Conservation (phyloP, 1,140 invertebrate species). For the Brachionus plicatilis region DNA sequence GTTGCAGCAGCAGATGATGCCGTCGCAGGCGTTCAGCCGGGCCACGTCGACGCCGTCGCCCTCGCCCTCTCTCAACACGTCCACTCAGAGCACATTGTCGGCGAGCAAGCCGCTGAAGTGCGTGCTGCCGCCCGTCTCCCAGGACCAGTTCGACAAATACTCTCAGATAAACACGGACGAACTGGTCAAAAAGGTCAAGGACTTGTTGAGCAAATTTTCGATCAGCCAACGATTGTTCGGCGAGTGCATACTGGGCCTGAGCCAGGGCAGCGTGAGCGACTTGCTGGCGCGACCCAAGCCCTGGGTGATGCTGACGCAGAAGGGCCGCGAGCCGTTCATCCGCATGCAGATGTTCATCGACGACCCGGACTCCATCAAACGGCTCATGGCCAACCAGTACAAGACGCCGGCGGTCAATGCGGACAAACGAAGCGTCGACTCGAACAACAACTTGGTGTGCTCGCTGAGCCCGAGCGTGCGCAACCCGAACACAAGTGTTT, state of each 20-base stretch:
- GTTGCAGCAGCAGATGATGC: background rate
- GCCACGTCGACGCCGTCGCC: conserved; percentile 2
- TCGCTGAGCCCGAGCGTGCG: background rate
- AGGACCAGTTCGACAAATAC: conserved; percentile 94
- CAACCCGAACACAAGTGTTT: background rate
- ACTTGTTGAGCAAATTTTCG: conserved; percentile 92
- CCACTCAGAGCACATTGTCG: background rate
- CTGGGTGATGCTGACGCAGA: conserved; percentile 94
- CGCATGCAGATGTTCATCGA: conserved; percentile 96
- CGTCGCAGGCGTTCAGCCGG: background rate
- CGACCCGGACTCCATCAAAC: conserved; percentile 57
- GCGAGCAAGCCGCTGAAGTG: background rate
- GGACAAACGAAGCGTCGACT: background rate
- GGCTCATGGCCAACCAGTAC: conserved; percentile 28
- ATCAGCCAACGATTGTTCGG: conserved; percentile 97
- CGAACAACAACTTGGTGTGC: background rate
- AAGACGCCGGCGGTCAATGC: background rate
- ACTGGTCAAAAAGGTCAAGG: conserved; percentile 83
- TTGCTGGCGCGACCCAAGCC: conserved; percentile 86
- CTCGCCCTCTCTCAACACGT: background rate
- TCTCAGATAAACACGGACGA: conserved; percentile 97
- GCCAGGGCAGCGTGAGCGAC: conserved; percentile 72
- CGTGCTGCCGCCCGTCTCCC: conserved; percentile 73
- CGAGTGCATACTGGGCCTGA: conserved; percentile 89
- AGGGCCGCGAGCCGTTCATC: conserved; percentile 91